phyloP scores from a whole-genome alignment of 2,888 invertebrate genomes.

The Ennomos erosarius region DNA sequence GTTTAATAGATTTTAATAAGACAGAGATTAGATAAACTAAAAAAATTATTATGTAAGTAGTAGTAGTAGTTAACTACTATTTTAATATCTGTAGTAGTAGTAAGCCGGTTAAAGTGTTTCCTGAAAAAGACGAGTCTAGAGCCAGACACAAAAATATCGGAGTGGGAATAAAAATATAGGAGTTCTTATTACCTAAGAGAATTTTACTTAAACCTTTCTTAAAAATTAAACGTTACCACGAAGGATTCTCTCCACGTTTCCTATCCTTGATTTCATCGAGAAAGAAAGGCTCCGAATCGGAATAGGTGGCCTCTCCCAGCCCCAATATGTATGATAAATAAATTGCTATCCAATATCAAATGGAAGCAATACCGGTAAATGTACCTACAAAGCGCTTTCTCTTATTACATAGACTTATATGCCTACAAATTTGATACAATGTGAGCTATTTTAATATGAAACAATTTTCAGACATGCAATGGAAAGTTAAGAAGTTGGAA shows the following conservation, averaged over 20 bases:
- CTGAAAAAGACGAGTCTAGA: no score
- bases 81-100: no score
- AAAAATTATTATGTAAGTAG: no score
- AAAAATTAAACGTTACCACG: constrained; percentile 57
- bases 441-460: neutral
- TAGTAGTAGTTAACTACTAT: no score
- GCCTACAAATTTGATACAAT: constrained; percentile 54
- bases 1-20: no score
- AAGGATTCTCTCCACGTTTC: constrained; percentile 78
- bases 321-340: constrained; percentile 85
- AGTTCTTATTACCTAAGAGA: no score
- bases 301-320: constrained; percentile 69
- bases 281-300: constrained; percentile 72
- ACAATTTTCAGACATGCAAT: neutral
- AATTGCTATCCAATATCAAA: constrained; percentile 85
- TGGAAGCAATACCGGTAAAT: constrained; percentile 79
- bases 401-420: constrained; percentile 61
- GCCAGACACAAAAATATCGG: no score
- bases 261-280: constrained; percentile 75
- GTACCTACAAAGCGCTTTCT: constrained; percentile 74
- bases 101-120: no score
- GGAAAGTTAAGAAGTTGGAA: no score
- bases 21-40: no score
- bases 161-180: no score
- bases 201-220: constrained; percentile 37